phyloP scores from a whole-genome alignment of 2,113 vertebrate genomes.

The Puma concolor region DNA sequence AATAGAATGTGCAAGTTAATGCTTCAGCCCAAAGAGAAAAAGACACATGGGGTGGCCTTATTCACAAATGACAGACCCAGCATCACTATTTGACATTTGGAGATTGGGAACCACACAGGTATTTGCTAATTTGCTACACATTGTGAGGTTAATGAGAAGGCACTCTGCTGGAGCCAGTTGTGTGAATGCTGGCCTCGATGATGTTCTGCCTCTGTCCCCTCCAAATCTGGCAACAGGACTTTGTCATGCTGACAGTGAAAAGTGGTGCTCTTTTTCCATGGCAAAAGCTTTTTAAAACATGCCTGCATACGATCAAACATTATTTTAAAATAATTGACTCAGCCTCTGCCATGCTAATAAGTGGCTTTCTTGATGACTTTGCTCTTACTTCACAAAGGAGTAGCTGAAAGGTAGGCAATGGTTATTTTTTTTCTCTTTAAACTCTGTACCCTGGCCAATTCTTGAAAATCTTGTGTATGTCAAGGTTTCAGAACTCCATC shows the following conservation, averaged over 20 bases:
- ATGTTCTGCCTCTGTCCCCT: not conserved
- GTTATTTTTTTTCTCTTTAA: not conserved
- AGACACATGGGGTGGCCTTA: not conserved
- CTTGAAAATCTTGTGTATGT: not conserved
- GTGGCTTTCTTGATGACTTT: not conserved
- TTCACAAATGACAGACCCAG: not conserved
- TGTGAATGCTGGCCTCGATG: not conserved
- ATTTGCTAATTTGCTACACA: not conserved
- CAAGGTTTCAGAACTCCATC: not conserved
- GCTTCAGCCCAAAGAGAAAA: not conserved
- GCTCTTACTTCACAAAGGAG: not conserved
- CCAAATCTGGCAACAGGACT: not conserved
- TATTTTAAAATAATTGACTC: conserved; percentile 27
- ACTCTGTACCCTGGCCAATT: not conserved
- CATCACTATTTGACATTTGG: not conserved
- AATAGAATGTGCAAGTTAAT: not conserved
- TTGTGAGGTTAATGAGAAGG: not conserved
- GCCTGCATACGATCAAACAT: not conserved
- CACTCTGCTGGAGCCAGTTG: not conserved
- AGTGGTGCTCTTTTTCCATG: not conserved
- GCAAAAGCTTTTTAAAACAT: conserved; percentile 9
- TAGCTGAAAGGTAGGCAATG: not conserved
- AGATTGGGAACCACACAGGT: not conserved
- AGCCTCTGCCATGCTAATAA: not conserved
- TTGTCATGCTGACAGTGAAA: not conserved